Evolutionary conservation across 1,140 invertebrate species (phyloP).

Genomic region (Lepidurus couesii): DNA sequence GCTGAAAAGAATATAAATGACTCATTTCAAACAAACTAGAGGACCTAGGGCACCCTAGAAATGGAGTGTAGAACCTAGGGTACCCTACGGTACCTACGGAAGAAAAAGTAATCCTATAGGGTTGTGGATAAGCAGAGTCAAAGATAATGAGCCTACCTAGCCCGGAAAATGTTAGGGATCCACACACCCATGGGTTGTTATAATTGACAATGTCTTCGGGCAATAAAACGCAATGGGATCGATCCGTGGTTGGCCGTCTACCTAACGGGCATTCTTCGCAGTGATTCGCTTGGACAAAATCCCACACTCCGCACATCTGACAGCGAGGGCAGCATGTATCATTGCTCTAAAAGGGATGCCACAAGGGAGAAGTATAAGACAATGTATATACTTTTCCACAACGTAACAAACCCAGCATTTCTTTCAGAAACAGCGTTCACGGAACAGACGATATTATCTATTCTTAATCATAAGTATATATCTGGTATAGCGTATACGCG

Average conservation of each 20-base stretch:
- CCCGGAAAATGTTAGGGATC: slow-evolving; percentile 51
- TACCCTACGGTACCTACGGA: background rate
- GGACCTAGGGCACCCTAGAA: no score
- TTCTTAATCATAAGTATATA: no score
- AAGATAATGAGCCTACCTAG: slow-evolving; percentile 42
- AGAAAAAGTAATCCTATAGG: background rate
- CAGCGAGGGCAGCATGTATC: slow-evolving; percentile 59
- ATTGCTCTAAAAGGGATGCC: slow-evolving; percentile 42
- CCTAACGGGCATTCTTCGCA: slow-evolving; percentile 56
- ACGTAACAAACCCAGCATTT: background rate
- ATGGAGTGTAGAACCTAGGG: no score
- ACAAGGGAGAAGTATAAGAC: slow-evolving; percentile 26
- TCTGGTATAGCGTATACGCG: no score
- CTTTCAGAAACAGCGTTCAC: no score
- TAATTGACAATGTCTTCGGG: slow-evolving; percentile 53
- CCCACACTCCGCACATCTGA: slow-evolving; percentile 54
- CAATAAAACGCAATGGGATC: slow-evolving; percentile 48
- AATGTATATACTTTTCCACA: background rate
- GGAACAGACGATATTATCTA: no score
- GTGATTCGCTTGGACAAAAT: slow-evolving; percentile 55
- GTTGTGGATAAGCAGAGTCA: background rate
- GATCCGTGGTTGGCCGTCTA: slow-evolving; percentile 44
- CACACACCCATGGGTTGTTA: slow-evolving; percentile 52
- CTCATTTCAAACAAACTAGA: background rate
- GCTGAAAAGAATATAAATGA: background rate